Evolutionary conservation across 2,797 vertebrate species (phyloP).

Genomic region (Sebastolobus alascanus): DNA sequence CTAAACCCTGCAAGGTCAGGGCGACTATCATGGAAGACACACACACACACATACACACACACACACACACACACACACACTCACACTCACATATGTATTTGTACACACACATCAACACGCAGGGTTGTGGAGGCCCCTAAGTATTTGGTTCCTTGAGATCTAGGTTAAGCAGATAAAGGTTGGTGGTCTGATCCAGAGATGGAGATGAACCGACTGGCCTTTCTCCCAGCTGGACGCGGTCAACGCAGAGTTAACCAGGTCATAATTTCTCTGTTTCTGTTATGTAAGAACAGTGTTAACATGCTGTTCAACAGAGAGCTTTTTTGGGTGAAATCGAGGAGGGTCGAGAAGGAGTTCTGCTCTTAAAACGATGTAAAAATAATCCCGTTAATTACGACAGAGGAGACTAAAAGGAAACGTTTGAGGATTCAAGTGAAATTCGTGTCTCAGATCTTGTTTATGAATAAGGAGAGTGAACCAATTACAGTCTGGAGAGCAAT

Average conservation of each 20-base stretch:
- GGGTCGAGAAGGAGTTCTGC: not conserved
- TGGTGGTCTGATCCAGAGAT: conserved; percentile 32
- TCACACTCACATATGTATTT: conserved; percentile 8
- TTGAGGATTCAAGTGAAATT: conserved; percentile 29
- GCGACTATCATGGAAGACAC: not conserved
- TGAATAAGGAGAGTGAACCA: conserved; percentile 8
- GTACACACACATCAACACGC: not conserved
- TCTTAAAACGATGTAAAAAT: not conserved
- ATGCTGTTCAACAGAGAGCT: not conserved
- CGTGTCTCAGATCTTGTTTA: conserved; percentile 37
- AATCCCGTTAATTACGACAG: not conserved
- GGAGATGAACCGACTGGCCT: conserved; percentile 27
- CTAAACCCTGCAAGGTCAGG: conserved; percentile 69
- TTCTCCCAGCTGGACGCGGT: not conserved
- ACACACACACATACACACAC: not conserved
- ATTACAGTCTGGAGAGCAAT: conserved; percentile 13
- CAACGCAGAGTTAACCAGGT: not conserved
- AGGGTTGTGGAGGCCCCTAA: not conserved
- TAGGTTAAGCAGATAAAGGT: conserved; percentile 58
- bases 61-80: conserved; percentile 4
- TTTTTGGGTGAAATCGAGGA: not conserved
- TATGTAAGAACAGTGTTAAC: conserved; percentile 10
- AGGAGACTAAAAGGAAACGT: conserved; percentile 17
- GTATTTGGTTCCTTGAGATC: conserved; percentile 30
- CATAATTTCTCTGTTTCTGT: not conserved